Conservation (phyloP, 64 coral and sea anemone genomes). For the Trachythela sp. region DNA sequence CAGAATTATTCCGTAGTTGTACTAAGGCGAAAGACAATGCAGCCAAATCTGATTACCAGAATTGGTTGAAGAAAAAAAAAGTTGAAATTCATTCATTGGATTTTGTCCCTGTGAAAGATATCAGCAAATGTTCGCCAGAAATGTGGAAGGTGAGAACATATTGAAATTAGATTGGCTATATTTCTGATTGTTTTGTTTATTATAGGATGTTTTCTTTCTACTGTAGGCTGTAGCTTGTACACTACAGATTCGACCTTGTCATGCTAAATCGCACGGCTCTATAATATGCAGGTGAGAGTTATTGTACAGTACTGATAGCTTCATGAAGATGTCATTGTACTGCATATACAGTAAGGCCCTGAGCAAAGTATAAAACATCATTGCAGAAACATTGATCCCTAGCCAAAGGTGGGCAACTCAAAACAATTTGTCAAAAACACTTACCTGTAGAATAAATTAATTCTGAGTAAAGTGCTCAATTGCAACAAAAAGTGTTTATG, state of each 20-base stretch:
- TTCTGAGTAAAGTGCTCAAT: too few relatives aligned
- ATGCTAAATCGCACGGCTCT: background rate
- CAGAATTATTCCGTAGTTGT: constrained; percentile 3
- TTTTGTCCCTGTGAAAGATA: constrained; percentile 23
- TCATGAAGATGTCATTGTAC: background rate
- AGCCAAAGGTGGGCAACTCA: too few relatives aligned
- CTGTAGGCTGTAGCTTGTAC: background rate
- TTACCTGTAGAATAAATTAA: too few relatives aligned
- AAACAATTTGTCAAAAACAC: too few relatives aligned
- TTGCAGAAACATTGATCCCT: too few relatives aligned
- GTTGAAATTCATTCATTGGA: constrained; percentile 3
- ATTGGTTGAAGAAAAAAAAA: background rate
- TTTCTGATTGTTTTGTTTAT: background rate
- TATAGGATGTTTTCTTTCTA: background rate
- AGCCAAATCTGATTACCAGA: background rate
- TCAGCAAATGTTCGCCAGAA: background rate
- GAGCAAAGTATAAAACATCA: too few relatives aligned
- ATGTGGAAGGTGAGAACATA: background rate
- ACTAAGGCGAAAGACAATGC: background rate
- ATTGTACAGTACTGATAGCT: background rate
- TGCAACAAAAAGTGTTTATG: too few relatives aligned
- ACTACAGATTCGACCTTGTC: constrained; percentile 7
- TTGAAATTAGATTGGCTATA: background rate
- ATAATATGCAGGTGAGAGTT: background rate
- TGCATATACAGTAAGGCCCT: too few relatives aligned